Evolutionary conservation across 53 echinoderm and acorn worm genomes (phyloP).

Genomic region (Zoroaster sp.): DNA sequence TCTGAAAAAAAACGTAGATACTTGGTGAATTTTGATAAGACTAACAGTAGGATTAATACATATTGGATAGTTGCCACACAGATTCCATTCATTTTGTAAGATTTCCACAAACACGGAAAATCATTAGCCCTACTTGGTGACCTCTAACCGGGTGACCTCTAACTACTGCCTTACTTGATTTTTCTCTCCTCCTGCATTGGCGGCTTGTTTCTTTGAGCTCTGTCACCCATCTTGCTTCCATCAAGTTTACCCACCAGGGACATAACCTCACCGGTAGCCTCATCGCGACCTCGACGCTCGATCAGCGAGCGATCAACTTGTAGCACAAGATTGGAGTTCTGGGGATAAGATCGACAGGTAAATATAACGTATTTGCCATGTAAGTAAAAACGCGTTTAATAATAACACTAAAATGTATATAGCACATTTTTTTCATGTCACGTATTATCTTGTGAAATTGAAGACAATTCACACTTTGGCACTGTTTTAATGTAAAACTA

Average conservation of each 20-base stretch:
- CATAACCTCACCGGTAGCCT: slow-evolving; percentile 98
- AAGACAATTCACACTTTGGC: no score
- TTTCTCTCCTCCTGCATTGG: slow-evolving; percentile 88
- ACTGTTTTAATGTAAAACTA: no score
- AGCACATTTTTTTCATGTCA: no score
- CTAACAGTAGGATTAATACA: not conserved
- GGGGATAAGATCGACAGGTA: not conserved
- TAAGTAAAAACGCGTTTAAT: no score
- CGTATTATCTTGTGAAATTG: no score
- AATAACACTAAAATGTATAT: no score
- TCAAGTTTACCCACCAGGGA: slow-evolving; percentile 83
- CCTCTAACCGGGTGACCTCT: no score
- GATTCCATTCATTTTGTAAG: not conserved
- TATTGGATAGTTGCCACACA: not conserved
- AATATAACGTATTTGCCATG: no score
- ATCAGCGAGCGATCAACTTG: slow-evolving; percentile 95
- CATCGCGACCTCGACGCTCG: slow-evolving; percentile 94
- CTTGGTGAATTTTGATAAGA: not conserved
- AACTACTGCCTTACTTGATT: slow-evolving; percentile 70
- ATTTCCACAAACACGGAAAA: no score
- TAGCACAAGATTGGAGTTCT: slow-evolving; percentile 98
- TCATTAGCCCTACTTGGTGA: no score
- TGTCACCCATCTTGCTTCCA: slow-evolving; percentile 90
- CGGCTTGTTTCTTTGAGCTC: slow-evolving; percentile 82
- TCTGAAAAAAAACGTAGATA: slow-evolving; percentile 15